A percentile compares a stretch with the other conserved stretches of the same genome.
Evolutionary conservation across 1,140 invertebrate genomes (phyloP).

Genomic region (Panonychus citri): DNA sequence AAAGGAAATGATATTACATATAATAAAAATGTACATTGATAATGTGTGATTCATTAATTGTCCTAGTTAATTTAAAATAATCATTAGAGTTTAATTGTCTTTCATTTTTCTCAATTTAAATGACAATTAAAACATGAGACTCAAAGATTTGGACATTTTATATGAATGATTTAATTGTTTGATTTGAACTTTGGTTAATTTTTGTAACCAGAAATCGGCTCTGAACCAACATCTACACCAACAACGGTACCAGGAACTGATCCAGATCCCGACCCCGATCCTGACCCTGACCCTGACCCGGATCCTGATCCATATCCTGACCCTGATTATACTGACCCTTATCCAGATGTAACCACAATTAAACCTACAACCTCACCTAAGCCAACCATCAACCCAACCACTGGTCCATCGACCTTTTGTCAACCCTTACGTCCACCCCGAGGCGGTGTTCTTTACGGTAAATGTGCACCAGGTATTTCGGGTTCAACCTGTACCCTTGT

Average conservation of each 20-base stretch:
- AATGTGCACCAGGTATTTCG: neutral
- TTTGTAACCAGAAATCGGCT: neutral
- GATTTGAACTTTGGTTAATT: too few relatives aligned
- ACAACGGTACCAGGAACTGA: neutral
- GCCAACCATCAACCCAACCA: neutral
- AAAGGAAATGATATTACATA: too few relatives aligned
- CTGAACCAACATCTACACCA: neutral
- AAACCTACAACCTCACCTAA: neutral
- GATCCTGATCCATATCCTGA: neutral
- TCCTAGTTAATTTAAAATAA: too few relatives aligned
- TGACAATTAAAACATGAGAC: too few relatives aligned
- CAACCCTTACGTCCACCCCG: neutral
- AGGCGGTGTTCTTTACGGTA: neutral
- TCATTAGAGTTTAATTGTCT: too few relatives aligned
- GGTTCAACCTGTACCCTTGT: neutral
- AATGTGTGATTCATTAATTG: too few relatives aligned
- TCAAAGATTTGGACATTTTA: too few relatives aligned
- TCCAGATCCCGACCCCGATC: neutral
- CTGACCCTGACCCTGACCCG: neutral
- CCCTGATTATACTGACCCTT: neutral
- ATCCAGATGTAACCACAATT: too few relatives aligned
- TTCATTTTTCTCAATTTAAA: too few relatives aligned
- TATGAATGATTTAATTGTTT: too few relatives aligned
- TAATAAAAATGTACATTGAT: too few relatives aligned
- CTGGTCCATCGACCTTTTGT: neutral